Base-by-base conservation (phyloP, 2,888 invertebrate genomes). In the Macroteleia sp. region DNA sequence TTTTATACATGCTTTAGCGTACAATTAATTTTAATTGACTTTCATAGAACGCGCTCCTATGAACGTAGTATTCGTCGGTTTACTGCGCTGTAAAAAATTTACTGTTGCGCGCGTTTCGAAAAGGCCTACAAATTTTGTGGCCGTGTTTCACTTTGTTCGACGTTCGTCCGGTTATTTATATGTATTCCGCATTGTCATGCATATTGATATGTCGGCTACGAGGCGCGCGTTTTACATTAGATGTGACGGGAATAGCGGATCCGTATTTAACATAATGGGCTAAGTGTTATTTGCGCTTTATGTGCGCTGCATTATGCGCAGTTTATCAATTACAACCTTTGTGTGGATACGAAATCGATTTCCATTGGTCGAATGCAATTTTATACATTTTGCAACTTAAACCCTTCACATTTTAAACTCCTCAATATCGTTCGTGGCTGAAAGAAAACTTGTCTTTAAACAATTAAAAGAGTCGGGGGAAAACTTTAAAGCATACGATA, bases 191-290 rank as follows among this genome's bases (percentile, higher is more conserved):
- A 64, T 57, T 39, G 56, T 41, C 17, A 41, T 57, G 62, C 71
- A 52, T 73, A 64, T 64, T 73, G 62, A 73, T 64, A 64, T 42
- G 71, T 73, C 25, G 54, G 20, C 41, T 57, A 57, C 57, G 46
- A 39, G 39, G 41, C 28, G 62, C 39, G 61, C n/a, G n/a, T n/a
- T n/a, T 20, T 48, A 28, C 44, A 17, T 56, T 36, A 54, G 44
- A 56, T 71, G 71, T 64, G 71, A 73, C 48, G 41, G 41, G 71
- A 73, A 73, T 73, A 39, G 48, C 32, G 14, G 62, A 73, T 56
- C 36, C 16, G 54, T 32, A 22, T 54, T 54, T 39, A 54, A 54
- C 61, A 61, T 70, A 52, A 70, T 70, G 59, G 61, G 52, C 36
- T 52, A 59, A 52, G 44, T 52, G 69, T 52, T 48, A 16, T 52